Conservation (phyloP, 2,797 vertebrate genomes). For the Danio kyathit region DNA sequence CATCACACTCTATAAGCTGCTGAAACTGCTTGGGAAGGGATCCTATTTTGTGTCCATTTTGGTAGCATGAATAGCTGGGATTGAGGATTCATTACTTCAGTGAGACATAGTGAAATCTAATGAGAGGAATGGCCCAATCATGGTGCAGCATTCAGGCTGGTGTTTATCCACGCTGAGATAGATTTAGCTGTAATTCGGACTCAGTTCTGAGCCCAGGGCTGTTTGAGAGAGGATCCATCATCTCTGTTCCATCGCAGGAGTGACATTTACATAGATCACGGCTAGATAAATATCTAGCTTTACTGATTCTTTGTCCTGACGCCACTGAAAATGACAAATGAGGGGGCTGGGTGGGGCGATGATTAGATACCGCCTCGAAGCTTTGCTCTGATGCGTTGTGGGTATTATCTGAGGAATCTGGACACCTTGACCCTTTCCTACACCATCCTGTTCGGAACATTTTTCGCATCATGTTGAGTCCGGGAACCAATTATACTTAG, state of each 20-base stretch:
- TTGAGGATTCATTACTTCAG: conserved; percentile 10
- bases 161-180: conserved; percentile 52
- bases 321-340: conserved; percentile 40
- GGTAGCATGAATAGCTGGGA: conserved; percentile 20
- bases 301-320: conserved; percentile 33
- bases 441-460: not conserved
- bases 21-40: conserved; percentile 2
- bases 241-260: conserved; percentile 40
- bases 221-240: conserved; percentile 51
- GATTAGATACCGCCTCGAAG: conserved; percentile 35
- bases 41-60: not conserved
- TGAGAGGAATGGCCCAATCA: conserved; percentile 7
- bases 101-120: conserved; percentile 13
- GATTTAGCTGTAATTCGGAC: conserved; percentile 51
- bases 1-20: conserved; percentile 3
- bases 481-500: conserved; percentile 37
- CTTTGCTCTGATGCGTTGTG: conserved; percentile 19
- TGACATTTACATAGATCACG: conserved; percentile 57
- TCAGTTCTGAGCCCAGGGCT: conserved; percentile 47
- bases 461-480: conserved; percentile 15
- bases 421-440: conserved; percentile 24
- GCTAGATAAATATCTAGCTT: conserved; percentile 53
- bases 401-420: conserved; percentile 39
- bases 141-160: conserved; percentile 30
- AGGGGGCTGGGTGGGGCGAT: conserved; percentile 33